phyloP scores from a whole-genome alignment of 2,113 vertebrate species.

The Corythornis madagascariensis region DNA sequence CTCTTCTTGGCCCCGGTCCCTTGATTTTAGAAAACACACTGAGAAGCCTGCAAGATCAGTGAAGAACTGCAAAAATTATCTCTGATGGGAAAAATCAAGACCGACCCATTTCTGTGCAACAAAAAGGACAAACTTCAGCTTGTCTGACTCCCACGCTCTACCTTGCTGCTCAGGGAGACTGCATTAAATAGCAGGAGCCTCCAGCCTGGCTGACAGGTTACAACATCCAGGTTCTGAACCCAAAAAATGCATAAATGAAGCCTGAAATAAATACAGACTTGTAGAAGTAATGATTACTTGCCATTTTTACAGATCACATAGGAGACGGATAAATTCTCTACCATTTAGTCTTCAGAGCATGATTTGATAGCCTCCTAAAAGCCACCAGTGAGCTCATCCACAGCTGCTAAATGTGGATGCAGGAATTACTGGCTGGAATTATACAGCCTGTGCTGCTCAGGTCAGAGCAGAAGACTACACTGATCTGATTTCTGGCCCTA shows the following conservation, averaged over 20 bases:
- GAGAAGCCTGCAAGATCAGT: not conserved
- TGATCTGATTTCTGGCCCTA: slow-evolving; percentile 27
- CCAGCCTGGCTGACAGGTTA: not conserved
- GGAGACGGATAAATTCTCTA: slow-evolving; percentile 15
- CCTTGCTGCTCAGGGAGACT: not conserved
- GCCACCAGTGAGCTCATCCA: not conserved
- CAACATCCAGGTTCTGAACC: not conserved
- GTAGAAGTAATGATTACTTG: slow-evolving; percentile 17
- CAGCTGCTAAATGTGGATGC: not conserved
- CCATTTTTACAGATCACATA: slow-evolving; percentile 8
- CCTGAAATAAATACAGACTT: slow-evolving; percentile 23
- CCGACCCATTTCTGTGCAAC: not conserved
- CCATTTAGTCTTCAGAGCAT: slow-evolving; percentile 24
- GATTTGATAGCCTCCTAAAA: slow-evolving; percentile 21
- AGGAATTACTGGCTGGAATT: slow-evolving; percentile 41
- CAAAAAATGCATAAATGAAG: not conserved
- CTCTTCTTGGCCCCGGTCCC: not conserved
- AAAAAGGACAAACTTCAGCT: not conserved
- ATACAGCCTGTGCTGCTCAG: not conserved
- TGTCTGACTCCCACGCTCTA: not conserved
- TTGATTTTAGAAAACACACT: not conserved
- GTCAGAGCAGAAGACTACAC: not conserved
- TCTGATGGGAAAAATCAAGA: not conserved
- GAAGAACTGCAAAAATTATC: not conserved
- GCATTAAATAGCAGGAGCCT: not conserved